Evolutionary conservation across 2,797 vertebrate genomes (phyloP).

Genomic region (Poecilia gillii): DNA sequence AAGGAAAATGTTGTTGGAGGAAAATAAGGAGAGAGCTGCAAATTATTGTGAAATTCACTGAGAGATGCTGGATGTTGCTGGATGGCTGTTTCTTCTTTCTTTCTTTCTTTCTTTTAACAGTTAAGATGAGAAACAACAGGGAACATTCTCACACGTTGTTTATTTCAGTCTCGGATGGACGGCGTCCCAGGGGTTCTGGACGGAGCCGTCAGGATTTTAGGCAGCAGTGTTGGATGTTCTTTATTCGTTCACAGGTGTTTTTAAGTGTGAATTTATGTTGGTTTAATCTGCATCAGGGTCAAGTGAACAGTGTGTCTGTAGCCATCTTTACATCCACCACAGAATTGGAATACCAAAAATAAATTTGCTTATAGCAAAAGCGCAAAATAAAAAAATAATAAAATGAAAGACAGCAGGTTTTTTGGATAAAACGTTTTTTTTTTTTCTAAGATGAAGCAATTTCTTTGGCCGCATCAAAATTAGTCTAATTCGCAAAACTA

Average conservation of each 20-base stretch:
- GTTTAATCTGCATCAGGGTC: constrained; percentile 5
- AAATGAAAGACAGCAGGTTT: no score
- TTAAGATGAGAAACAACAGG: not conserved
- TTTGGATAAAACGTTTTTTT: no score
- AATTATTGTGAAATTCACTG: not conserved
- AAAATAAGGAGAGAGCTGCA: not conserved
- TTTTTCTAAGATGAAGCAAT: no score
- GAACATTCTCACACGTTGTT: constrained; percentile 3
- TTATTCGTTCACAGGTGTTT: constrained; percentile 4
- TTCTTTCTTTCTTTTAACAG: no score
- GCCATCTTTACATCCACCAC: no score
- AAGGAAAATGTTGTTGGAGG: constrained; percentile 1
- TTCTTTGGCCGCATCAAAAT: no score
- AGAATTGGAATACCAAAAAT: no score
- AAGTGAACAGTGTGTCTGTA: constrained; percentile 41
- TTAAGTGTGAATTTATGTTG: constrained; percentile 6
- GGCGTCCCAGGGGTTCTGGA: constrained; percentile 14
- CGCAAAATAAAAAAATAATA: no score
- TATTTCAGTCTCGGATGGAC: constrained; percentile 1
- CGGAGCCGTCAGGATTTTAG: constrained; percentile 4
- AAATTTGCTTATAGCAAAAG: no score
- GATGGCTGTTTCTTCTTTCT: not conserved
- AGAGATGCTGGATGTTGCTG: not conserved
- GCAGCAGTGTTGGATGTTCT: constrained; percentile 23
- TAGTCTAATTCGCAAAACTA: no score